Percentiles rank a stretch among this genome's conserved stretches.
These are phyloP conservation scores for Zophobas morio DNA, from an alignment of 1,140 invertebrate genomes.

Conservation along the genomic window DNA sequence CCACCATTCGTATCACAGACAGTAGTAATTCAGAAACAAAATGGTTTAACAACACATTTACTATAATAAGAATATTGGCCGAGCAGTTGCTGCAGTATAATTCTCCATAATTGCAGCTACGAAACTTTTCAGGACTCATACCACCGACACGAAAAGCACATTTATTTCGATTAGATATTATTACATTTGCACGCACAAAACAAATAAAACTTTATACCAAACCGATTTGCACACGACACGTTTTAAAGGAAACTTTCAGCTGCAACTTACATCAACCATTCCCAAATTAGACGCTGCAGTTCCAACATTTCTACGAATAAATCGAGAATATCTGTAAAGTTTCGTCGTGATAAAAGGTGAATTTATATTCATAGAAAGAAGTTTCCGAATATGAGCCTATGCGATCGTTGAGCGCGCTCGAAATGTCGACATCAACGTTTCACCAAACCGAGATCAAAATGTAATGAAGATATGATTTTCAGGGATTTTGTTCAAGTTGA, in stretches of 20 bases:
- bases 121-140: conserved; percentile 22
- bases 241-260: neutral
- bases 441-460: neutral
- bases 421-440: neutral
- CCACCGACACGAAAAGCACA: conserved; percentile 32
- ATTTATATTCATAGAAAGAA: neutral
- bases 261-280: neutral
- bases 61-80: conserved; percentile 20
- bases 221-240: conserved; percentile 18
- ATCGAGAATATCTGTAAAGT: no score
- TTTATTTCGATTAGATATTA: conserved; percentile 43
- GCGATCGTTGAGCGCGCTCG: neutral
- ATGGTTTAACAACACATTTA: neutral
- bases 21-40: no score
- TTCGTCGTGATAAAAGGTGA: neutral
- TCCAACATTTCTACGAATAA: neutral
- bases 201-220: conserved; percentile 31
- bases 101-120: conserved; percentile 30
- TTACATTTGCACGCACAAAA: conserved; percentile 39
- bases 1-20: no score
- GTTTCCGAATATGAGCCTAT: neutral
- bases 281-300: neutral
- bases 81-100: conserved; percentile 39
- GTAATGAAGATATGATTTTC: conserved; percentile 7
- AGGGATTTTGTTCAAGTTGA: no score